Evolutionary conservation across 2,888 invertebrate species (phyloP).

Genomic region (Cosmia pyralina): DNA sequence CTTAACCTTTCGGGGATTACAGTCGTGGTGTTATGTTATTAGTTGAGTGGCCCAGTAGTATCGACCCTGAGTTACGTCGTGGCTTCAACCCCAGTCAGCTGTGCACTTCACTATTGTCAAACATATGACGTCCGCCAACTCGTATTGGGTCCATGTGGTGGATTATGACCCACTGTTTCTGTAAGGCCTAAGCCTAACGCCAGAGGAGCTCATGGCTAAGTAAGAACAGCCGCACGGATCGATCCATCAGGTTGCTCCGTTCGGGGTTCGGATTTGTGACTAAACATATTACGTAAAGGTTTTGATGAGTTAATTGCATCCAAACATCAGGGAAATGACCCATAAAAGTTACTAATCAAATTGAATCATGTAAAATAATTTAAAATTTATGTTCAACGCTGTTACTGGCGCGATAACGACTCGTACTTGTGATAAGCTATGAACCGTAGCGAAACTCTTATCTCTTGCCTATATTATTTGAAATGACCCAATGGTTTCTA

Average conservation of each 20-base stretch:
- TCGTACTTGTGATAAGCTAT: constrained; percentile 35
- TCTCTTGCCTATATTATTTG: constrained; percentile 31
- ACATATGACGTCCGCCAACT: not conserved
- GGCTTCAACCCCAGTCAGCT: not conserved
- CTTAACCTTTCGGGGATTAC: no score
- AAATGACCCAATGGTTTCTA: not conserved
- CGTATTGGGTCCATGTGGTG: not conserved
- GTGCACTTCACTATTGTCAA: not conserved
- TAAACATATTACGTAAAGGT: not conserved
- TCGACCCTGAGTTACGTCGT: no score
- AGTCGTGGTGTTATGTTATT: not conserved
- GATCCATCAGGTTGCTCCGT: no score
- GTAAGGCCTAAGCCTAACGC: not conserved
- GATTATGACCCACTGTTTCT: not conserved
- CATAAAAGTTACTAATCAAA: constrained; percentile 5
- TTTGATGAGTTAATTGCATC: not conserved
- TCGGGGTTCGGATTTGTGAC: no score
- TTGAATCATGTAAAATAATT: constrained; percentile 29
- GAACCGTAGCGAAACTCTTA: constrained; percentile 28
- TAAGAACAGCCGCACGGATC: no score
- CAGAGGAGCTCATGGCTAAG: no score
- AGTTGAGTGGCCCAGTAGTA: not conserved
- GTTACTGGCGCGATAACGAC: constrained; percentile 32
- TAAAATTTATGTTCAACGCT: constrained; percentile 21
- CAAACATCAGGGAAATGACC: not conserved